Percentiles rank a stretch among this genome's conserved stretches.
Evolutionary conservation across 37 sponge, comb jelly and placozoan species (phyloP).

Genomic region (Mnemiopsis leidyi): DNA sequence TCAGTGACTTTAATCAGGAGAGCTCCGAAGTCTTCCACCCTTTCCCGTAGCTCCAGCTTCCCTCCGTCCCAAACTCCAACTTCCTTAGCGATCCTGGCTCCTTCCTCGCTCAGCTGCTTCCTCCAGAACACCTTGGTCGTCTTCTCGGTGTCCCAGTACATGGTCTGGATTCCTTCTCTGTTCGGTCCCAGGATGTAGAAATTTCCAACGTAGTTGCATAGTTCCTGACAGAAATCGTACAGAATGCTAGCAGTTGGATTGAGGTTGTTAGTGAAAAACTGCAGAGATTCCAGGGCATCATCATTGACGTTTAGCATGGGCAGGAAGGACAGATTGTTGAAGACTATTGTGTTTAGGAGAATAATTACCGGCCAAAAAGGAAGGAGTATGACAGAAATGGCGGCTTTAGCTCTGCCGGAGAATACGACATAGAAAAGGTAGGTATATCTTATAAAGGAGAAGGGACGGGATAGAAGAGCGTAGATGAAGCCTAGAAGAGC

Average conservation of each 20-base stretch:
- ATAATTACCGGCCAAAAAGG: constrained; percentile 2
- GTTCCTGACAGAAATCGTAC: constrained; percentile 31
- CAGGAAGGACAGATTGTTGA: constrained; percentile 34
- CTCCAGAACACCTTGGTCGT: constrained; percentile 61
- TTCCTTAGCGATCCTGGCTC: neutral
- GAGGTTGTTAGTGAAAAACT: constrained; percentile 45
- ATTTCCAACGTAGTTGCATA: constrained; percentile 18
- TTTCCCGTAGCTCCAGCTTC: neutral
- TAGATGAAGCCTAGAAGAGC: neutral
- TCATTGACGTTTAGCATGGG: constrained; percentile 47
- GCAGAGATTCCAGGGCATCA: neutral
- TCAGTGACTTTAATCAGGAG: constrained; percentile 36
- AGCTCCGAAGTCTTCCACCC: neutral
- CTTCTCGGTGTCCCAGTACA: constrained; percentile 56
- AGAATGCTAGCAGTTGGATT: neutral
- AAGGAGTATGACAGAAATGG: neutral
- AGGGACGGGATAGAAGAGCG: neutral
- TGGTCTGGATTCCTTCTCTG: neutral
- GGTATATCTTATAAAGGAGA: constrained; percentile 31
- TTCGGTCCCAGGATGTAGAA: constrained; percentile 57
- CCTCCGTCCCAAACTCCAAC: neutral
- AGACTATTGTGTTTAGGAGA: neutral
- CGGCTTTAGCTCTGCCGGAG: neutral
- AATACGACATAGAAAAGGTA: neutral
- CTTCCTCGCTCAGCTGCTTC: neutral